Evolutionary conservation across 2,888 invertebrate species (phyloP).

Genomic region (Apamea monoglypha): DNA sequence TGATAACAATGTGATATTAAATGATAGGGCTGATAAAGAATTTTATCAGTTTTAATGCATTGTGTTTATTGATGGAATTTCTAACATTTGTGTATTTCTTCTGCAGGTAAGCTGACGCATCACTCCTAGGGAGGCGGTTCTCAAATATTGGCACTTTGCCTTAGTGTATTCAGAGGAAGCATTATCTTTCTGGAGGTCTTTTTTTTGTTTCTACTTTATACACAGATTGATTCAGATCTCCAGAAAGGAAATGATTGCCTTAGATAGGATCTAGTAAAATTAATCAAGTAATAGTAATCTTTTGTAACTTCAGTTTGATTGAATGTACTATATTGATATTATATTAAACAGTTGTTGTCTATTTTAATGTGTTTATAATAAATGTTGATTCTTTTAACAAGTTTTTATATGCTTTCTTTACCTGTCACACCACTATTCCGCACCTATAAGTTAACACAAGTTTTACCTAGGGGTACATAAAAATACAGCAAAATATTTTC

Average conservation of each 20-base stretch:
- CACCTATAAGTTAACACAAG: no score
- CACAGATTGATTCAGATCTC: not conserved
- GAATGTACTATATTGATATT: not conserved
- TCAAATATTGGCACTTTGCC: not conserved
- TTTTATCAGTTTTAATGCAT: not conserved
- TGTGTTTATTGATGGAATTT: not conserved
- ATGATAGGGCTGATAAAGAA: constrained; percentile 85
- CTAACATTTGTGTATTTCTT: constrained; percentile 23
- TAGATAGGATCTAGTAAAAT: not conserved
- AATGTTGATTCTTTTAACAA: not conserved
- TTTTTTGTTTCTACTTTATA: not conserved
- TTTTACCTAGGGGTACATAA: not conserved
- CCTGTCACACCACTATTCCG: not conserved
- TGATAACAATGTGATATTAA: constrained; percentile 85
- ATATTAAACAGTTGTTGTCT: not conserved
- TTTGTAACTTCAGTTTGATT: not conserved
- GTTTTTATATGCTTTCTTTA: constrained; percentile 6
- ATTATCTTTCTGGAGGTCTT: not conserved
- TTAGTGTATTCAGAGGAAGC: no score
- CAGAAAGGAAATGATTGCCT: constrained; percentile 4
- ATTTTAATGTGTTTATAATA: constrained; percentile 8
- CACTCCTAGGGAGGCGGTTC: not conserved
- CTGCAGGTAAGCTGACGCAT: constrained; percentile 31
- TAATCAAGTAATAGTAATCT: not conserved
- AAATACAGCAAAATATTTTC: constrained; percentile 6